These are phyloP conservation scores for Phortica magna DNA, from an alignment of 2,888 invertebrate species.

Conservation along the genomic window DNA sequence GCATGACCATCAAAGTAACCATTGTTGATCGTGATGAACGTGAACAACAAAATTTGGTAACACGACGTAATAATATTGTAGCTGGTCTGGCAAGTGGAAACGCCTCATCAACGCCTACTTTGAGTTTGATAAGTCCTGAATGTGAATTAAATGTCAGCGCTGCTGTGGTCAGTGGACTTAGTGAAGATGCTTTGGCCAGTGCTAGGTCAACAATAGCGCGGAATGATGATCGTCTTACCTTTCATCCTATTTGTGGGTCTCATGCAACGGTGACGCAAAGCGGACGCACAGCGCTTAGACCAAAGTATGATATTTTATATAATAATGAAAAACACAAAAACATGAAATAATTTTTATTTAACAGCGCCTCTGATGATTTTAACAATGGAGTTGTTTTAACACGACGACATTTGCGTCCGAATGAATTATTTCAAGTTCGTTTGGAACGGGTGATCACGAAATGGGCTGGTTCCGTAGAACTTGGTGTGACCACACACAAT, in stretches of 20 bases:
- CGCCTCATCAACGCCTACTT: slow-evolving; percentile 62
- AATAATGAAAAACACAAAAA: background rate
- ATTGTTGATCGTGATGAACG: slow-evolving; percentile 91
- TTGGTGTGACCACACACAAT: slow-evolving; percentile 94
- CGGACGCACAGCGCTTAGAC: slow-evolving; percentile 93
- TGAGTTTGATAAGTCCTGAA: slow-evolving; percentile 76
- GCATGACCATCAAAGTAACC: slow-evolving; percentile 94
- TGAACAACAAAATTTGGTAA: slow-evolving; percentile 86
- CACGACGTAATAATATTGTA: slow-evolving; percentile 82
- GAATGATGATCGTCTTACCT: slow-evolving; percentile 87
- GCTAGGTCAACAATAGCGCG: slow-evolving; percentile 59
- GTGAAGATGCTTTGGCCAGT: slow-evolving; percentile 62
- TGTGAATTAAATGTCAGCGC: slow-evolving; percentile 73
- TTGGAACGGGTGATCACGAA: slow-evolving; percentile 94
- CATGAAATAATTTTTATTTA: slow-evolving; percentile 89
- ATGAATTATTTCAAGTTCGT: slow-evolving; percentile 95
- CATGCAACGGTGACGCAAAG: slow-evolving; percentile 95
- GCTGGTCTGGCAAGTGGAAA: slow-evolving; percentile 54
- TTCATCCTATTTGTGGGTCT: slow-evolving; percentile 94
- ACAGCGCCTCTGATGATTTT: slow-evolving; percentile 92
- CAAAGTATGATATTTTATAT: slow-evolving; percentile 83
- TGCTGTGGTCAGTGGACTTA: slow-evolving; percentile 51
- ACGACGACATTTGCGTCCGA: slow-evolving; percentile 88
- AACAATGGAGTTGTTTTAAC: slow-evolving; percentile 96
- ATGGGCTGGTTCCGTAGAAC: slow-evolving; percentile 97